These are phyloP conservation scores for Mechanitis messenoides DNA, from an alignment of 2,888 invertebrate genomes.

Conservation along the genomic window DNA sequence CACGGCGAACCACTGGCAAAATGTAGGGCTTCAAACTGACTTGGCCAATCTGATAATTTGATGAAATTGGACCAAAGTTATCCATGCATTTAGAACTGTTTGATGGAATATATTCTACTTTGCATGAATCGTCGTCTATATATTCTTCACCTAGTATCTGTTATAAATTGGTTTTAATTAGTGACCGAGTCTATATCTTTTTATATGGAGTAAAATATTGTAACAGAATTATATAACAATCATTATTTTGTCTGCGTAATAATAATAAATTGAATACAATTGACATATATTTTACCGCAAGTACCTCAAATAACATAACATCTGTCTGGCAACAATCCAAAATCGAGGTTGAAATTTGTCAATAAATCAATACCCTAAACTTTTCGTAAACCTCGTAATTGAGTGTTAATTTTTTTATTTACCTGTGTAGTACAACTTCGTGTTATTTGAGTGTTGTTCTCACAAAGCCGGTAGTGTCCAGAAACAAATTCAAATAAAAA, in stretches of 20 bases:
- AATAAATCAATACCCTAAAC: conserved; percentile 2
- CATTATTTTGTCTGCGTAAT: no score
- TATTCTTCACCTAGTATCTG: conserved; percentile 50
- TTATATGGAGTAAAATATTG: no score
- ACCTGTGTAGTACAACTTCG: conserved; percentile 65
- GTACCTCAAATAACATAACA: no score
- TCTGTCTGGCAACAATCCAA: neutral
- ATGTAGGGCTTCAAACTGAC: conserved; percentile 61
- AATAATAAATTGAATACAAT: no score
- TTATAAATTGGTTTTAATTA: conserved; percentile 14
- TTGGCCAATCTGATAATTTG: conserved; percentile 57
- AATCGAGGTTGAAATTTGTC: neutral
- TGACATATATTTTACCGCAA: no score
- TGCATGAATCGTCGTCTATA: conserved; percentile 50
- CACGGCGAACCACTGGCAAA: conserved; percentile 31
- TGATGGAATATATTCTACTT: conserved; percentile 51
- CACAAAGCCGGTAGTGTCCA: conserved; percentile 48
- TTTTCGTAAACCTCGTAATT: neutral
- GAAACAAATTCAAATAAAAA: conserved; percentile 45
- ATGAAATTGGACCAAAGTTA: conserved; percentile 54
- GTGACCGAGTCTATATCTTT: neutral
- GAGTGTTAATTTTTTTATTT: conserved; percentile 19
- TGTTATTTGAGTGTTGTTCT: conserved; percentile 45
- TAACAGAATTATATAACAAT: no score
- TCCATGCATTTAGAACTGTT: conserved; percentile 55